Evolutionary conservation across 2,888 invertebrate species (phyloP), one percentile per base, ranked within the genome.

Genomic region (Subacronicta megacephala): DNA sequence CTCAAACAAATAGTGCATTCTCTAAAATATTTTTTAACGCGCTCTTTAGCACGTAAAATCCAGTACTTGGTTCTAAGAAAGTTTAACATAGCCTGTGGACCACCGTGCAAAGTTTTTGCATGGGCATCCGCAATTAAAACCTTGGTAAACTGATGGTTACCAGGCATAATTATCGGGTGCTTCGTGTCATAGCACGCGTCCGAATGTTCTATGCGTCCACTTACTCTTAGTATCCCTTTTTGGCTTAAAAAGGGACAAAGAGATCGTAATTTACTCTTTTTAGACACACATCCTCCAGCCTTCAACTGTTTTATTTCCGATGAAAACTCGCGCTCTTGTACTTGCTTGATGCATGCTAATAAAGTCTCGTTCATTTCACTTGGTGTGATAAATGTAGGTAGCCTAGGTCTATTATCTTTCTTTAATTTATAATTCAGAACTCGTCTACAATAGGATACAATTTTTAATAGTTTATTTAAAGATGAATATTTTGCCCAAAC

Each of bases 1-100:
- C n/a, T n/a, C 61, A 46, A 15, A 56, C 51, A 31, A 61, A 61
- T 57, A 0, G 47, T 57, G 43, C 52, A n/a, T n/a, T n/a, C n/a
- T n/a, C n/a, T n/a, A n/a, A n/a, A n/a, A n/a, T n/a, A n/a, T n/a
- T n/a, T n/a, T n/a, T 37, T 17, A 16, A 37, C 37, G 2, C 10
- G 37, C 3, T 37, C 37, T 10, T 16, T 37, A 16, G 16, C 17
- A 7, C 37, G 37, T 16, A 37, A 37, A 3, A 37, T 37, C 37
- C 37, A 37, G 10, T 37, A 37, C 9, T 16, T 40, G 10, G 40
- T 7, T 40, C 23, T 23, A 5, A 23, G 16, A 37, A 16, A 40
- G n/a, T 23, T 23, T 40, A 23, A 20, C 40, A 23, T 40, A 7
- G 9, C 40, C 7, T 40, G 40, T 40, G 23, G 40, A 2, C 40